Conservation (phyloP, 2,113 vertebrate genomes). For the Xenus cinereus region DNA sequence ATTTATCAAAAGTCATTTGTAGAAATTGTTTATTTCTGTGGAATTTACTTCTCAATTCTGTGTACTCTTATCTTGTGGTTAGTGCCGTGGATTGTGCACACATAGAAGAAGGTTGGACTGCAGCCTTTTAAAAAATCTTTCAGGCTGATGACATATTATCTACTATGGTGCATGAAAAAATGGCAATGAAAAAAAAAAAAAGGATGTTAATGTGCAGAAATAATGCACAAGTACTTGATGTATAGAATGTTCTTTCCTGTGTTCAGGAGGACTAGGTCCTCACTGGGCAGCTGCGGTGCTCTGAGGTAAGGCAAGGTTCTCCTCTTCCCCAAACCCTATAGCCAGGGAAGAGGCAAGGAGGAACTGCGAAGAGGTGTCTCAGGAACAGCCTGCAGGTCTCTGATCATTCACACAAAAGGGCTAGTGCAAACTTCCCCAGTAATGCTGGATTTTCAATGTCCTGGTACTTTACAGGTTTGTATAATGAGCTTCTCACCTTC, state of each 20-base stretch:
- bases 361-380: not conserved
- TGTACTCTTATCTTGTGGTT: not conserved
- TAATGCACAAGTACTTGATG: not conserved
- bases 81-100: not conserved
- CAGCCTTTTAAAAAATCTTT: not conserved
- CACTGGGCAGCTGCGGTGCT: accelerated
- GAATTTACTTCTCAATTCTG: not conserved
- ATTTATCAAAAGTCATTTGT: not conserved
- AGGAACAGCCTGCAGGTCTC: not conserved
- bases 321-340: not conserved
- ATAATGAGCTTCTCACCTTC: not conserved
- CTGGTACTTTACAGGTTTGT: not conserved
- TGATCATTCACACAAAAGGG: not conserved
- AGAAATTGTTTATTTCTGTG: not conserved
- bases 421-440: not conserved
- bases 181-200: not conserved
- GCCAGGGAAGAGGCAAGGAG: not conserved
- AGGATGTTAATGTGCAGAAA: not conserved
- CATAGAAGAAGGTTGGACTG: not conserved
- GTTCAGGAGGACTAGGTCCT: not conserved
- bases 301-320: not conserved
- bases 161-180: not conserved
- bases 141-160: not conserved
- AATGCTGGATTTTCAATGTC: not conserved
- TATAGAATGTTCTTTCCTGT: not conserved